A percentile compares a stretch with the other conserved stretches of the same genome.
These are phyloP conservation scores for Drosophila lutescens DNA, from an alignment of 2,888 invertebrate species.

Conservation along the genomic window DNA sequence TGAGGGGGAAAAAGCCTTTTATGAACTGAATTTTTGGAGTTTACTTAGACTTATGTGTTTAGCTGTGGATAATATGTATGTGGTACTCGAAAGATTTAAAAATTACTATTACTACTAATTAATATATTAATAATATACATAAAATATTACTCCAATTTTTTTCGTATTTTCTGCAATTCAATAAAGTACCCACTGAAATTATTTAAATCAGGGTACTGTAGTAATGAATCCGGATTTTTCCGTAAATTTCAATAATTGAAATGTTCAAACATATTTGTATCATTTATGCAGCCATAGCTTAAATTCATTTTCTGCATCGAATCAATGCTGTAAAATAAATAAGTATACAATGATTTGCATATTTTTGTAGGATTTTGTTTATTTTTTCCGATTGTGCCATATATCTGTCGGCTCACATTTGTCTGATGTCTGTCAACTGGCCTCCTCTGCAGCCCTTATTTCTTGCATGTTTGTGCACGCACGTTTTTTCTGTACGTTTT, in stretches of 20 bases:
- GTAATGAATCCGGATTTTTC: not conserved
- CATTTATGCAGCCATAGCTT: not conserved
- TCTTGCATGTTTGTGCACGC: slow-evolving; percentile 9
- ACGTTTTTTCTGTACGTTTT: not conserved
- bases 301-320: not conserved
- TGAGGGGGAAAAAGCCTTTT: not conserved
- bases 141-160: no score
- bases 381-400: not conserved
- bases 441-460: not conserved
- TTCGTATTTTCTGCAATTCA: no score
- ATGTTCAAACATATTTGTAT: not conserved
- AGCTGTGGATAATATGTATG: no score
- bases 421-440: not conserved
- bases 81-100: no score
- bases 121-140: no score
- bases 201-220: not conserved
- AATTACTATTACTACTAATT: no score
- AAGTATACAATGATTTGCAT: slow-evolving; percentile 9
- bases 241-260: not conserved
- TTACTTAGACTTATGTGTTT: no score
- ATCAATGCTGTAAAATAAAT: slow-evolving; percentile 8
- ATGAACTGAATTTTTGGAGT: no score
- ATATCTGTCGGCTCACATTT: slow-evolving; percentile 3
- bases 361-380: slow-evolving; percentile 4
- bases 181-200: no score